Evolutionary conservation across 2,113 vertebrate species (phyloP).

Genomic region (Drymodes brunneopygia): DNA sequence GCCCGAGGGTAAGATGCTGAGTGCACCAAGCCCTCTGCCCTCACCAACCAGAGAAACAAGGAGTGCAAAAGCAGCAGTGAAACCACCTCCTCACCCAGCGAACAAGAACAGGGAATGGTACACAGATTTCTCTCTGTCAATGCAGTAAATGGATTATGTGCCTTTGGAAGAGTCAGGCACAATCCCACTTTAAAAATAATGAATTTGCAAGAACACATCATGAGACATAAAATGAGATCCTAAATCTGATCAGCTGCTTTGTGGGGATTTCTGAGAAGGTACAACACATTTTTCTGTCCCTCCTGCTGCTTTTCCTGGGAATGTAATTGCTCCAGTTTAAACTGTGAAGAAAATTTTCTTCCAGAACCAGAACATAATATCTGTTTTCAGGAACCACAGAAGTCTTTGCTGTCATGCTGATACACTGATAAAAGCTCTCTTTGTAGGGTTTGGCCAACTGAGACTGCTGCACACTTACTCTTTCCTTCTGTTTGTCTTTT

Average conservation of each 20-base stretch:
- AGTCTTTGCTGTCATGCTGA: background rate
- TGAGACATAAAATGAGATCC: background rate
- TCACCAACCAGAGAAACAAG: background rate
- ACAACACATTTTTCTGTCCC: background rate
- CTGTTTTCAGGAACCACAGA: background rate
- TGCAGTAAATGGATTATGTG: background rate
- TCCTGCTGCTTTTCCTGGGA: background rate
- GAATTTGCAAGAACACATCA: background rate
- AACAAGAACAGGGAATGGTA: background rate
- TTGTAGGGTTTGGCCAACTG: background rate
- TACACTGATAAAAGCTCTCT: background rate
- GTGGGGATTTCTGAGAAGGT: background rate
- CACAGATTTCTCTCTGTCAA: background rate
- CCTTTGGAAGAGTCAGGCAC: background rate
- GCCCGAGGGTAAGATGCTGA: fast-evolving
- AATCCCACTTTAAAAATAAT: background rate
- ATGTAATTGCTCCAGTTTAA: background rate
- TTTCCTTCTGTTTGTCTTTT: background rate
- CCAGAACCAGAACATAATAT: background rate
- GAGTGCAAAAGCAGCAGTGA: background rate
- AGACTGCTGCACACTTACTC: background rate
- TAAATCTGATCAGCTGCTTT: background rate
- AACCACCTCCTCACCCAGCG: background rate
- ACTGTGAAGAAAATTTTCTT: background rate
- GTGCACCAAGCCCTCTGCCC: background rate